Percentiles rank a stretch among this genome's conserved stretches.
Evolutionary conservation across 2,888 invertebrate genomes (phyloP).

Genomic region (Pyrocoelia pectoralis): DNA sequence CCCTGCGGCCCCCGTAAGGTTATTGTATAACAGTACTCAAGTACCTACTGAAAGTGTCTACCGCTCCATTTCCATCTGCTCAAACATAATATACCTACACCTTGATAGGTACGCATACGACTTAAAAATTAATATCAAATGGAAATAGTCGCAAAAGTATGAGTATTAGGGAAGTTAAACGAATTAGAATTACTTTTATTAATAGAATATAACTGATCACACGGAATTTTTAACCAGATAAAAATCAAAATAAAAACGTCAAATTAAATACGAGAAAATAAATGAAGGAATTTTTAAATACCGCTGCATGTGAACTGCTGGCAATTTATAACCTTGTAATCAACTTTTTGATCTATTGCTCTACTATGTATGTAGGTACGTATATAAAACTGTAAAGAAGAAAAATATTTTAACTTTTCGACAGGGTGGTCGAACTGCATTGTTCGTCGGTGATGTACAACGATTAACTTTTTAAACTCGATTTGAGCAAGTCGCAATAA

Average conservation of each 20-base stretch:
- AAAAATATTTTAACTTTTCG: conserved; percentile 14
- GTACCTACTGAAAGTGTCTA: conserved; percentile 22
- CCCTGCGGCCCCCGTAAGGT: conserved; percentile 43
- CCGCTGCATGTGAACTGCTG: conserved; percentile 20
- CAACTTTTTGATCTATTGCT: conserved; percentile 15
- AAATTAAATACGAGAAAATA: conserved; percentile 27
- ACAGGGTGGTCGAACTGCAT: conserved; percentile 42
- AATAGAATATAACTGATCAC: background rate
- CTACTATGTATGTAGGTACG: background rate
- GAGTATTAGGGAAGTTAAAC: too few relatives aligned
- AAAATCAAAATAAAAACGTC: conserved; percentile 18
- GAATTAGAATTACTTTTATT: background rate
- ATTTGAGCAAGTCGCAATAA: conserved; percentile 43
- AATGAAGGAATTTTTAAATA: conserved; percentile 23
- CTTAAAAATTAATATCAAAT: too few relatives aligned
- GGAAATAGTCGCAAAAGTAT: too few relatives aligned
- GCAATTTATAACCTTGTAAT: conserved; percentile 21
- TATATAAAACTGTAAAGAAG: conserved; percentile 12
- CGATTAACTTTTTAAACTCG: conserved; percentile 44
- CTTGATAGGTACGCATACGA: too few relatives aligned
- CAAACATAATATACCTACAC: conserved; percentile 2
- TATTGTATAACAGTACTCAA: conserved; percentile 45
- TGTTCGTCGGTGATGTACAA: conserved; percentile 40
- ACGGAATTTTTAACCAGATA: conserved; percentile 20
- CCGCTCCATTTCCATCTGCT: conserved; percentile 30